A percentile compares a stretch with the other conserved stretches of the same genome.
Evolutionary conservation across 2,888 invertebrate genomes (phyloP).

Genomic region (Tachina fera): DNA sequence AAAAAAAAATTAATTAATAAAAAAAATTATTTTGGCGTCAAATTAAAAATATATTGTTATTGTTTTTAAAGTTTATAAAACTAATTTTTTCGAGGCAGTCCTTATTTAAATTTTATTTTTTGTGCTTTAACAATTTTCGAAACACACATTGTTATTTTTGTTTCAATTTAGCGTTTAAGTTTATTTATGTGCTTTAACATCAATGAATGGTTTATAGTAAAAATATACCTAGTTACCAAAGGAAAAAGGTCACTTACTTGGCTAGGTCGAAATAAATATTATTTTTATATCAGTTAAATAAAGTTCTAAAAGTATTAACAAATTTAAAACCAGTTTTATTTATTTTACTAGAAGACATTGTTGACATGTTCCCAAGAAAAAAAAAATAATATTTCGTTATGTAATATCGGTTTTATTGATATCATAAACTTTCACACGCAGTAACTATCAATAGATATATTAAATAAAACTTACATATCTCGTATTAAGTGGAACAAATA

Average conservation of each 20-base stretch:
- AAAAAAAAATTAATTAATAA: not conserved
- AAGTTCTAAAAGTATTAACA: slow-evolving; percentile 51
- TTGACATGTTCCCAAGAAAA: too few species aligned
- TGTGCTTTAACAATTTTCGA: not conserved
- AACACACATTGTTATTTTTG: slow-evolving; percentile 26
- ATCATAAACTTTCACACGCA: not conserved
- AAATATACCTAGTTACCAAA: not conserved
- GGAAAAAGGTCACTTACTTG: not conserved
- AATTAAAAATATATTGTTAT: not conserved
- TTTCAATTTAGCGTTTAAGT: slow-evolving; percentile 6
- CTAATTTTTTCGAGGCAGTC: not conserved
- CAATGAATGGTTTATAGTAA: slow-evolving; percentile 13
- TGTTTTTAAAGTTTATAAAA: slow-evolving; percentile 28
- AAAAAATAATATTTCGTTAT: not conserved
- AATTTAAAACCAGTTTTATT: not conserved
- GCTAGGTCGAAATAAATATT: slow-evolving; percentile 38
- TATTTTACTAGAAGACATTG: not conserved
- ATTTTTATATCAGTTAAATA: slow-evolving; percentile 55
- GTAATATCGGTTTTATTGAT: not conserved
- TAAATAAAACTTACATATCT: slow-evolving; percentile 11
- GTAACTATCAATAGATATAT: not conserved
- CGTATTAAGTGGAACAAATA: not conserved
- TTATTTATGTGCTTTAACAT: slow-evolving; percentile 18
- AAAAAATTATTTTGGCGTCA: not conserved
- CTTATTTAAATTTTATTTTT: not conserved